Base-by-base conservation (phyloP, 1,140 invertebrate genomes). In the Nasonia longicornis region DNA sequence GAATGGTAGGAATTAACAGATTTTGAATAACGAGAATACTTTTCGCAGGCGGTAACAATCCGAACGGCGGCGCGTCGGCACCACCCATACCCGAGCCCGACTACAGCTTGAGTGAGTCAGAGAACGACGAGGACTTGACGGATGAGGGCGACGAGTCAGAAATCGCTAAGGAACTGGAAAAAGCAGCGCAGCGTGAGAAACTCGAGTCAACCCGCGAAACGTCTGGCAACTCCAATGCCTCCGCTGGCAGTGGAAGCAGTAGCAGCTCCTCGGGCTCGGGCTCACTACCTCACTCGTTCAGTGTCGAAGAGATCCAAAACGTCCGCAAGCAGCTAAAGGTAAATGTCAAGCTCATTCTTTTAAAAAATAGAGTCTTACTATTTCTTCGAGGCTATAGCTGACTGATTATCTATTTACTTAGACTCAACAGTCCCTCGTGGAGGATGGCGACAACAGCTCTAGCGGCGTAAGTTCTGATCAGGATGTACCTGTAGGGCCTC, bases 31-130 rank as follows among this genome's bases (percentile, higher is more conserved):
- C 26, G 22, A 16, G n/a, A 11, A 29, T 67, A 29, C 12, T 3
- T 31, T 26, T 2, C 48, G 8, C 22, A 73, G 71, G 38, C 2
- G 66, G 75, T 26, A 77, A 77, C n/a, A 81, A 77, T n/a, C 45
- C 74, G 3, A 77, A 16, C 6, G 79, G 83, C 29, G 76, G 70
- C 22, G 63, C 22, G 1, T 66, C 85, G 2, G 92, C 93, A 3
- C 96, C 96, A 12, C 95, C 95, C 4, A 97, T 97, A 79, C 96
- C 96, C 1, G 96, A 97, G 86, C 96, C 96, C 0, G 96, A 97
- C 89, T 97, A 97, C 90, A 97, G 95, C 88, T 93, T 96, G 86
- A 96, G 94, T 77, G 95, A 96, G 86, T 95, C 95, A 0, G 92
- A 92, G 69, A 90, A 91, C 64, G 89, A 90, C 12, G 90, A 90